phyloP scores from a whole-genome alignment of 2,888 invertebrate genomes.

The Physocephala rufipes region DNA sequence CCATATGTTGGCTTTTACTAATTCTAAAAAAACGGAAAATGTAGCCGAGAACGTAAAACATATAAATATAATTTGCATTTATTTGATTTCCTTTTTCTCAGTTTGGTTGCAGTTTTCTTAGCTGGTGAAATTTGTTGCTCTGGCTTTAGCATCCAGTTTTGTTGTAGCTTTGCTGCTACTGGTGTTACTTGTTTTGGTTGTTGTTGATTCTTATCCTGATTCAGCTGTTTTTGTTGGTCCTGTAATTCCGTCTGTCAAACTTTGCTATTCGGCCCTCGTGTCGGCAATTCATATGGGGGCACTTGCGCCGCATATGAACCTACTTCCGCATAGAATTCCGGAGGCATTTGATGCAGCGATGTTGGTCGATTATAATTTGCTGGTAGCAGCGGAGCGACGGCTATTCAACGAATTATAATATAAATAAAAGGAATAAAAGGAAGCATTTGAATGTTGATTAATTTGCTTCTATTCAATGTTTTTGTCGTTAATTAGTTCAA shows the following conservation, averaged over 20 bases:
- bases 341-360: constrained; percentile 59
- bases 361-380: constrained; percentile 66
- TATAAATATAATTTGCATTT: constrained; percentile 65
- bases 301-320: constrained; percentile 62
- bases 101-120: constrained; percentile 47
- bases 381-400: constrained; percentile 66
- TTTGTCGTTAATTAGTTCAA: too few relatives aligned
- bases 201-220: constrained; percentile 47
- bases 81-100: constrained; percentile 60
- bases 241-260: constrained; percentile 60
- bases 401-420: constrained; percentile 46
- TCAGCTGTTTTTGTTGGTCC: constrained; percentile 44
- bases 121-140: constrained; percentile 48
- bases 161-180: constrained; percentile 31
- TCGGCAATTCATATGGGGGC: constrained; percentile 58
- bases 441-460: too few relatives aligned
- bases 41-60: constrained; percentile 61
- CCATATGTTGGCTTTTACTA: constrained; percentile 4
- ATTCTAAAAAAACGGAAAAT: constrained; percentile 58
- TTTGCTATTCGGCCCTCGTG: constrained; percentile 60
- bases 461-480: too few relatives aligned
- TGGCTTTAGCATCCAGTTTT: constrained; percentile 50
- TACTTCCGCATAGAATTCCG: constrained; percentile 62
- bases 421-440: not conserved
- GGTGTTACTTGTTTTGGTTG: constrained; percentile 37